Conservation (phyloP, 2,113 vertebrate genomes). For the Gracilinanus agilis region DNA sequence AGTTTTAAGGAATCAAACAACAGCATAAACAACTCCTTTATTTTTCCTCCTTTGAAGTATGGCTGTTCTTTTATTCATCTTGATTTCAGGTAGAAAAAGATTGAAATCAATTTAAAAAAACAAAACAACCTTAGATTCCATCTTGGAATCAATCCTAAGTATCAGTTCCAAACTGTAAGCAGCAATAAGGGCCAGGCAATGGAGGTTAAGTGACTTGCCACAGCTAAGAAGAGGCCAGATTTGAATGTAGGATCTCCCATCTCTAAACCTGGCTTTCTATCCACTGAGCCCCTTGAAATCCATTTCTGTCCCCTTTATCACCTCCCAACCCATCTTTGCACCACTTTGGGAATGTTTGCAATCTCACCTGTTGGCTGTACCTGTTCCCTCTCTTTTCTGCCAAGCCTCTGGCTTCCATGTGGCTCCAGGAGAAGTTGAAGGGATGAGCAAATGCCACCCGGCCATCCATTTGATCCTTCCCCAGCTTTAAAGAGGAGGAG, state of each 20-base stretch:
- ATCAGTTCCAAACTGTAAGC: no score
- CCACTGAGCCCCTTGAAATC: neutral
- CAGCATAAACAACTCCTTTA: neutral
- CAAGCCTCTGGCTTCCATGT: conserved; percentile 80
- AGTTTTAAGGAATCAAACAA: neutral
- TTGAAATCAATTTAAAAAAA: no score
- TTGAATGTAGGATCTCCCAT: no score
- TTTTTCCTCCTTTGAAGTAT: neutral
- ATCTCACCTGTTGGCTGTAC: conserved; percentile 85
- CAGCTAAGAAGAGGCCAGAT: no score
- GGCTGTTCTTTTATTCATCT: neutral
- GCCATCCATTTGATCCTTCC: conserved; percentile 76
- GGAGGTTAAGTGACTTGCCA: no score
- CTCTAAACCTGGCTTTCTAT: no score
- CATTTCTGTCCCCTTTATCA: neutral
- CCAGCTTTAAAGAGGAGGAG: conserved; percentile 82
- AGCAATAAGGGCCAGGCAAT: no score
- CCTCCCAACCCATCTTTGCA: neutral
- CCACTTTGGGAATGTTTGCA: neutral
- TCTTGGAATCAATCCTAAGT: no score
- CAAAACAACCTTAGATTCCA: no score
- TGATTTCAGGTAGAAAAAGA: neutral
- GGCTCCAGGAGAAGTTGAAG: conserved; percentile 82
- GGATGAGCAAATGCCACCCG: conserved; percentile 84
- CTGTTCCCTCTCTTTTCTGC: conserved; percentile 75